Base-by-base conservation (phyloP, 2,888 invertebrate genomes). In the Morinoia aosen region DNA sequence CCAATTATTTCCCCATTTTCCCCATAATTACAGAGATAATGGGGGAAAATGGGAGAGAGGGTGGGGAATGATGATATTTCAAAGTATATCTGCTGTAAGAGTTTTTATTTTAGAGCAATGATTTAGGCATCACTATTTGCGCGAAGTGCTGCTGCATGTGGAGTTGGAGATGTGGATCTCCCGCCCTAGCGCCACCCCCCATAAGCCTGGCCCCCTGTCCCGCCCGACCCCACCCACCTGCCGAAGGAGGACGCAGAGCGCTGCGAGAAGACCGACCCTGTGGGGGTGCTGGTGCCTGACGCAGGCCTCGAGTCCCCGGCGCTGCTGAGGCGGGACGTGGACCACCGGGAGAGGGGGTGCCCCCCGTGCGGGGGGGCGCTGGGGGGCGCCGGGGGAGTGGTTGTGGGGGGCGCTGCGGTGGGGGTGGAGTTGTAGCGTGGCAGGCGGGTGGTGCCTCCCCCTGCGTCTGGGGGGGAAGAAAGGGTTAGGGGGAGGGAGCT, bases 391-490 rank as follows among this genome's bases (percentile, higher is more conserved):
- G 96, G 33, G 95, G 96, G 91, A 96, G 96, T 96, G 98, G 97
- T 97, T 56, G 97, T 95, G 98, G 91, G 97, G 8, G 93, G 93
- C 56, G 33, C 14, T 25, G 93, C 25, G 16, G 58, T 33, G 25
- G 56, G 16, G 56, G 97, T 57, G 98, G 97, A 96, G 98, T 98
- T 97, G 98, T 98, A 97, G 98, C 98, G 97, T 98, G 98, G 97
- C 98, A 98, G 96, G 98, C 98, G 94, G 98, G 98, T 98, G 98
- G 98, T 96, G 98, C 39, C 33, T 48, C 93, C 93, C 48, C 95
- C 95, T 91, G 95, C 93, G 61, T 91, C 95, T 94, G 91, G 33
- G 90, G n/a, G 48, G 48, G 48, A 48, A 5, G 48, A 5, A 5
- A 5, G 48, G 48, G 48, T 2, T 48, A 4, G 5, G 48, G n/a